A percentile compares a stretch with the other conserved stretches of the same genome.
Conservation (phyloP, 2,113 vertebrate species). For the Gallinago undulata region DNA sequence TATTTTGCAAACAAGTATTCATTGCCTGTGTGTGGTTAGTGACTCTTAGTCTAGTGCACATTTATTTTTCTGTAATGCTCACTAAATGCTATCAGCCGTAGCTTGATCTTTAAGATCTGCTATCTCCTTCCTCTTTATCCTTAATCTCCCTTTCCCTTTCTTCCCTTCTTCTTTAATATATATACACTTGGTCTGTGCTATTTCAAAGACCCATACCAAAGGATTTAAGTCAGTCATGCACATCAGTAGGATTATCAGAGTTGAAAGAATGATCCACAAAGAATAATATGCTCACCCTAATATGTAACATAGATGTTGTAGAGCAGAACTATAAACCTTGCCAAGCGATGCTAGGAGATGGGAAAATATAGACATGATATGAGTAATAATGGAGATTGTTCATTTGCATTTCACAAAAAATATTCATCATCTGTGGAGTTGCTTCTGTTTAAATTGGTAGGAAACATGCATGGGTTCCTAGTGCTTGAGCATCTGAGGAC, state of each 20-base stretch:
- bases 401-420: neutral
- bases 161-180: neutral
- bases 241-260: neutral
- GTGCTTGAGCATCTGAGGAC: neutral
- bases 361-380: neutral
- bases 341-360: neutral
- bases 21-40: neutral
- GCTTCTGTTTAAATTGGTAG: neutral
- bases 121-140: neutral
- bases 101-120: neutral
- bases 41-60: neutral
- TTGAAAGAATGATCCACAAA: neutral
- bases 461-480: neutral
- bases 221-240: neutral
- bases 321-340: neutral
- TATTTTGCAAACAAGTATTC: neutral
- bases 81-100: neutral
- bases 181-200: rapidly evolving
- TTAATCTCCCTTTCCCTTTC: neutral
- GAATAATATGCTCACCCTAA: neutral
- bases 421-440: neutral
- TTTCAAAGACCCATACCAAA: neutral
- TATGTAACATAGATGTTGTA: neutral
- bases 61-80: neutral
- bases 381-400: neutral